Percentiles rank a stretch among this genome's conserved stretches.
These are phyloP conservation scores for Dione juno DNA, from an alignment of 2,888 invertebrate species.

Conservation along the genomic window DNA sequence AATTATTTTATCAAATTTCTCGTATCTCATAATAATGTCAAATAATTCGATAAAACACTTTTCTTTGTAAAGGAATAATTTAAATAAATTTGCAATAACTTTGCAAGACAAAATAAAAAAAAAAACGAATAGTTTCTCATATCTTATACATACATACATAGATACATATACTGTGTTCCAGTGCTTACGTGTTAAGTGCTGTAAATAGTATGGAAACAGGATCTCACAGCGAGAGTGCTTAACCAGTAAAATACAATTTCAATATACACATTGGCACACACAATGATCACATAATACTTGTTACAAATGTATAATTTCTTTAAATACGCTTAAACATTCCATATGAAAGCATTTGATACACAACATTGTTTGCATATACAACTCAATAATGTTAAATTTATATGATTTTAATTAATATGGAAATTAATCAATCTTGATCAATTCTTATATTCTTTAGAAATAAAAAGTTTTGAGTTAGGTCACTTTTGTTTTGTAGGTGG, in stretches of 20 bases:
- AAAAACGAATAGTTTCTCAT: not conserved
- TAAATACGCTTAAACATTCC: slow-evolving; percentile 42
- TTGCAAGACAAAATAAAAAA: too few relatives aligned
- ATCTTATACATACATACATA: not conserved
- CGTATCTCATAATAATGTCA: too few relatives aligned
- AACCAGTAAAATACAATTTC: slow-evolving; percentile 64
- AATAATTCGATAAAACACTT: too few relatives aligned
- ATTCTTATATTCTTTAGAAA: too few relatives aligned
- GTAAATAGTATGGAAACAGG: slow-evolving; percentile 51
- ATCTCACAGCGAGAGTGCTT: slow-evolving; percentile 46
- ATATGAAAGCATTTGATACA: slow-evolving; percentile 37
- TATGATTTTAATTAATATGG: too few relatives aligned
- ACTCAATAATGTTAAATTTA: not conserved
- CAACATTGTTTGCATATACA: slow-evolving; percentile 24
- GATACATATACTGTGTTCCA: not conserved
- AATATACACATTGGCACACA: slow-evolving; percentile 78
- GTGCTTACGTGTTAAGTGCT: not conserved
- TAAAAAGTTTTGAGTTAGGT: too few relatives aligned
- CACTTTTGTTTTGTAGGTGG: too few relatives aligned
- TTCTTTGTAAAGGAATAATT: too few relatives aligned
- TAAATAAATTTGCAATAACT: too few relatives aligned
- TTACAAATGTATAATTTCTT: slow-evolving; percentile 60
- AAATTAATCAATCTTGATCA: too few relatives aligned
- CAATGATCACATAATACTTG: slow-evolving; percentile 75
- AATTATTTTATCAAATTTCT: too few relatives aligned